These are phyloP conservation scores for Sussaba pulchella DNA, from an alignment of 2,888 invertebrate genomes.

Conservation along the genomic window DNA sequence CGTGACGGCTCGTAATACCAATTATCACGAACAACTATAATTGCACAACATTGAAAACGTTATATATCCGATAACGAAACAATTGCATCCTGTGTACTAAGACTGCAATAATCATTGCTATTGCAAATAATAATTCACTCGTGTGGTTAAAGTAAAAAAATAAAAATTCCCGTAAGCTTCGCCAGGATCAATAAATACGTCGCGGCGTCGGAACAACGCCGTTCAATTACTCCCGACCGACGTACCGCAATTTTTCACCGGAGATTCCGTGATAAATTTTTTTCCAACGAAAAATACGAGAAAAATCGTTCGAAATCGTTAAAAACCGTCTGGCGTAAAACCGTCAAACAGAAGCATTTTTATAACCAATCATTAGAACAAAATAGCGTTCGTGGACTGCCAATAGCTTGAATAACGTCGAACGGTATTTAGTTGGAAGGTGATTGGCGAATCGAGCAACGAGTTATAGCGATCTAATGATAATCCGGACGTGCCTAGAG, in stretches of 20 bases:
- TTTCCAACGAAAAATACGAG: neutral
- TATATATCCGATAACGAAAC: slow-evolving; percentile 1
- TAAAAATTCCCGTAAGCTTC: slow-evolving; percentile 12
- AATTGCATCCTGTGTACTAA: slow-evolving; percentile 2
- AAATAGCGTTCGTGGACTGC: slow-evolving; percentile 27
- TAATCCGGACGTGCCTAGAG: slow-evolving; percentile 33
- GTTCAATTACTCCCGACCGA: neutral
- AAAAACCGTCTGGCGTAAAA: neutral
- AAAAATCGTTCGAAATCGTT: neutral
- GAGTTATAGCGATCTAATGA: slow-evolving; percentile 47
- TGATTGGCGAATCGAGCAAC: slow-evolving; percentile 36
- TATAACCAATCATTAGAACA: slow-evolving; percentile 23
- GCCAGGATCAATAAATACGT: slow-evolving; percentile 11
- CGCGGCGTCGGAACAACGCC: neutral
- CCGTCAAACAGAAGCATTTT: slow-evolving; percentile 25
- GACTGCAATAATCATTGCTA: neutral
- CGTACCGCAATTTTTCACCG: neutral
- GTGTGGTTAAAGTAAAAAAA: neutral
- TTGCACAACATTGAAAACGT: neutral
- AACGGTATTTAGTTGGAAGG: slow-evolving; percentile 28
- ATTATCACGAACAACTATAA: neutral
- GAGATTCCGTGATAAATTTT: neutral
- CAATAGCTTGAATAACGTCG: slow-evolving; percentile 4
- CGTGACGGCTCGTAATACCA: neutral
- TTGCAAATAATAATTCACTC: neutral